Conservation (phyloP, 2,113 vertebrate genomes). For the Calonectris borealis region DNA sequence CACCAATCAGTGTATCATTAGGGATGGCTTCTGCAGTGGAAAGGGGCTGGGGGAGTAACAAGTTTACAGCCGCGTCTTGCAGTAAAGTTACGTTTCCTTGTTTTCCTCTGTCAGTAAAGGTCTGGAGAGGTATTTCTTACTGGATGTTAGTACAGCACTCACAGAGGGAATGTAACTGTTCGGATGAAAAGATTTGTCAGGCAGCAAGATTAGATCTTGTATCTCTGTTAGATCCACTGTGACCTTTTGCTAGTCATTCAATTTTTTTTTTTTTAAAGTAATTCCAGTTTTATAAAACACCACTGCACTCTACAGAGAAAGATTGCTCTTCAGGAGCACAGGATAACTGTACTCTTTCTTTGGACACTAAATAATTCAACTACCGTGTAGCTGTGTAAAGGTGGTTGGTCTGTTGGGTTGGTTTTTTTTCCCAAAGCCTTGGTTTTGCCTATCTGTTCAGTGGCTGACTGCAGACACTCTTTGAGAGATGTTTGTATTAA, state of each 20-base stretch:
- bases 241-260: neutral
- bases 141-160: neutral
- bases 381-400: rapidly evolving
- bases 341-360: neutral
- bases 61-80: neutral
- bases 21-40: neutral
- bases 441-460: neutral
- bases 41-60: rapidly evolving
- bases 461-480: neutral
- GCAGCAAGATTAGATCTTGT: neutral
- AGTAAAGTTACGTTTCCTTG: rapidly evolving
- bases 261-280: neutral
- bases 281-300: neutral
- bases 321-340: neutral
- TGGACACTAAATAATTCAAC: neutral
- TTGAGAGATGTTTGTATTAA: neutral
- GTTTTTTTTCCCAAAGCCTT: neutral
- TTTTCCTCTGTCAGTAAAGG: no score
- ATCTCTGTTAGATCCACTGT: neutral
- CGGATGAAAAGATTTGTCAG: neutral
- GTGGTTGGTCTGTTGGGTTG: neutral
- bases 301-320: neutral
- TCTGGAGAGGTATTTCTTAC: neutral
- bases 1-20: rapidly evolving
- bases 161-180: neutral